Evolutionary conservation across 2,888 invertebrate genomes (phyloP), one percentile per base, ranked within the genome.

Genomic region (Melieria crassipennis): DNA sequence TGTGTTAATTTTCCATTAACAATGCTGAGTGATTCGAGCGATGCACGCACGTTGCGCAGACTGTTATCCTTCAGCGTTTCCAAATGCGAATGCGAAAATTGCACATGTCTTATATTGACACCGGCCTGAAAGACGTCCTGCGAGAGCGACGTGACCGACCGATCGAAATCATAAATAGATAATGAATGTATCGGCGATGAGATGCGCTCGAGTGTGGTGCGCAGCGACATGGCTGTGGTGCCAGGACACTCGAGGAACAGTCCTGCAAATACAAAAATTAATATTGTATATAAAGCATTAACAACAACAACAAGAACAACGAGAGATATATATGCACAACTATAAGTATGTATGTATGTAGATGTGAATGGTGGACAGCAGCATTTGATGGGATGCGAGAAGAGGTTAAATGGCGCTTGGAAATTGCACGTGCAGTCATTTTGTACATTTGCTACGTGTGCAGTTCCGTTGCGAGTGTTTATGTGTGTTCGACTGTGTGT

Each of bases 241-340:
- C 93, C 93, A 57, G 95, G 94, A 85, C 96, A 96, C 87, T 96
- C 96, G 82, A 96, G 89, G 88, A 94, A 95, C 75, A 96, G 89
- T 73, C 95, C 91, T 91, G 88, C 75, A 13, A 67, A 50, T 1
- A 30, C 30, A 30, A 30, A 30, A 30, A 30, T 30, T 30, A 30
- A 30, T 30, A 30, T 30, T 30, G 30, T 30, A 11, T 30, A 13
- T 3, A 13, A 62, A 4, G 30, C 3, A 13, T 5, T 11, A 3
- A 10, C 52, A 52, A 13, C 13, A 65, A 46, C 45, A 52, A 10
- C 52, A 52, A 13, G 10, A 65, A 46, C 45, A 52, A 7, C 1
- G 5, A 58, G 16, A 58, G 4, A n/a, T 46, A 11, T n/a, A 46
- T 62, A 50, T 10, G 46, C n/a, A 64, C 6, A 50, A 42, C n/a